Evolutionary conservation across 2,888 invertebrate genomes (phyloP), one percentile per base, ranked within the genome.

Genomic region (Tachina grossa): DNA sequence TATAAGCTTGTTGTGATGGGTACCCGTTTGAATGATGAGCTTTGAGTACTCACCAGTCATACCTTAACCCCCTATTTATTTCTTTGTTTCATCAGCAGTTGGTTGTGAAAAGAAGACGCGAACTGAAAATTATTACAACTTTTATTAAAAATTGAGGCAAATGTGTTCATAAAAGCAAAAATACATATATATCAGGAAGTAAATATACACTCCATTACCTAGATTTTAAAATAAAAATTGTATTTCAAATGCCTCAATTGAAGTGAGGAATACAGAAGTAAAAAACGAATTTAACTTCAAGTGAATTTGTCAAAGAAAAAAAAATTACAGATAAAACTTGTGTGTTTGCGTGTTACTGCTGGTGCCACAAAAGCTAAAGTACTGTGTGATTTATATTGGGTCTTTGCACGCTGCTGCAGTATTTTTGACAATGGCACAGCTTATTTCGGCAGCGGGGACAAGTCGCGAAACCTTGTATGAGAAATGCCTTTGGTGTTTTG

Each of bases 401-500:
- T 63, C 41, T 76, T 45, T 75, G 75, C 51, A 79, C 22, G 43
- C 83, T 57, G 84, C 79, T 55, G 85, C 86, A 65, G 59, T 87
- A 53, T 86, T 82, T 61, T 59, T 55, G 19, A 82, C 74, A 68
- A 84, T 84, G 84, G 81, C 84, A 14, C 84, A 77, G 45, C 71
- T 65, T 51, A 61, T 57, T 57, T 14, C 68, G 13, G 65, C 55
- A 53, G 45, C 61, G 57, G 78, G 74, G 19, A 68, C 57, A 55
- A 82, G 61, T 71, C 87, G 85, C n/a, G 83, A 87, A 57, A 83
- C 90, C 59, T 88, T 93, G 45, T 93, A 92, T 79, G 89, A 91
- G 65, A 88, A 89, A 82, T 90, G 92, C 79, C 85, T 93, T 80
- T 71, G 82, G 31, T 88, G 90, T 74, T 90, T 91, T 87, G 92